Base-by-base conservation (phyloP, 1,140 invertebrate species). In the Cydia splendana region DNA sequence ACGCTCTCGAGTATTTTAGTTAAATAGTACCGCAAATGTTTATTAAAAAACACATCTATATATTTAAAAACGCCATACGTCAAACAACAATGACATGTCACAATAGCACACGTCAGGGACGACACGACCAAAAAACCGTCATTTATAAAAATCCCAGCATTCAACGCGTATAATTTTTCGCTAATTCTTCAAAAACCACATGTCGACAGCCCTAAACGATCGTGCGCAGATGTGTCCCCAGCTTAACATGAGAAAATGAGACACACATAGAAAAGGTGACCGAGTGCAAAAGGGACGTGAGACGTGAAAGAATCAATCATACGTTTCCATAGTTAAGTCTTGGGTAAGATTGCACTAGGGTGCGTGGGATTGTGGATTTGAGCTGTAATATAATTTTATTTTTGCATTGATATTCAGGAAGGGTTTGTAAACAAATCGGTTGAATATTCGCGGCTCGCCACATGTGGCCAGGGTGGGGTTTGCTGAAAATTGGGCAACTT, bases 121-220 rank as follows among this genome's bases (percentile, higher is more conserved):
- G 67, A 28, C 18, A 42, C 15, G 30, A 9, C 53, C 65, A 48
- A 69, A 69, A 34, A 69, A 67, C 65, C n/a, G 30, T 71, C 34
- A 71, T 71, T 71, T 42, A 71, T 71, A 71, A 71, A 71, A 71
- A 71, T 71, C 67, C 67, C 20, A n/a, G n/a, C 67, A 71, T 71
- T 71, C 67, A 71, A 71, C 67, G 67, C 67, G 67, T 71, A 71
- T 71, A 71, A 71, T 71, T 71, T 71, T 71, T 71, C 67, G 67
- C 67, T 71, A 71, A 71, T 71, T 71, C 67, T 71, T 71, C 67
- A 71, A 71, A 71, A 71, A 71, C 67, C 67, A 42, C 67, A 71
- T 45, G 67, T 71, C 67, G 67, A 71, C 67, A 71, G 67, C 67
- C 67, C 67, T 71, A 71, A 71, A 34, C 15, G 34, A 71, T 71